These are phyloP conservation scores for Corynorhinus townsendii DNA, from an alignment of 2,113 vertebrate genomes.

Conservation along the genomic window DNA sequence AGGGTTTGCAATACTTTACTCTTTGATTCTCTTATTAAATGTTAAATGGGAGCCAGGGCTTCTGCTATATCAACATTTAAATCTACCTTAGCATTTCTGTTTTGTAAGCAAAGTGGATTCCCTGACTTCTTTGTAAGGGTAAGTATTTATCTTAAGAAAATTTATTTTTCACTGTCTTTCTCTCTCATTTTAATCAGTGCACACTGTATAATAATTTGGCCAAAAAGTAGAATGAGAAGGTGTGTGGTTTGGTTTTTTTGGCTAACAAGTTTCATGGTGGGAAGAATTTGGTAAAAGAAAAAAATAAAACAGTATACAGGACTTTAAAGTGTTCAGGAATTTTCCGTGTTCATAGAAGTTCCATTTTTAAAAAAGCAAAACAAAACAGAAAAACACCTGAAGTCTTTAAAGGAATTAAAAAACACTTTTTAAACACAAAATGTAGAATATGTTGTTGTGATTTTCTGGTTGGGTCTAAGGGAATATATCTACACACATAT, in stretches of 20 bases:
- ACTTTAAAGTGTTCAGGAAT: not conserved
- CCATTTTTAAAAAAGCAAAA: not conserved
- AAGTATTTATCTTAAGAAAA: not conserved
- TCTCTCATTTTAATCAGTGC: not conserved
- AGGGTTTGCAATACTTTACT: not conserved
- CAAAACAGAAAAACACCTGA: not conserved
- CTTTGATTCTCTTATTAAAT: not conserved
- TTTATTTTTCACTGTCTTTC: not conserved
- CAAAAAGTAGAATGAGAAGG: not conserved
- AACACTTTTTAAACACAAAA: not conserved
- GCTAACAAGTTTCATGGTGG: not conserved
- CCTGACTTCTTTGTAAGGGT: not conserved
- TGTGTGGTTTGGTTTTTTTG: not conserved
- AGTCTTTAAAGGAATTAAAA: not conserved
- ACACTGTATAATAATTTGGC: not conserved
- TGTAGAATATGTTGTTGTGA: not conserved
- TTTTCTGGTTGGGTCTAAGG: not conserved
- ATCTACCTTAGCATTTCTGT: not conserved
- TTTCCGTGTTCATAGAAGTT: constrained; percentile 19
- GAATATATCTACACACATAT: not conserved
- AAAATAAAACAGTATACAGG: not conserved
- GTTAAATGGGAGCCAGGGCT: not conserved
- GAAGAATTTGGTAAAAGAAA: not conserved
- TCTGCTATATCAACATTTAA: not conserved
- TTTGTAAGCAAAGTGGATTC: not conserved